phyloP scores from a whole-genome alignment of 2,797 vertebrate genomes.

The Eospalax fontanierii region DNA sequence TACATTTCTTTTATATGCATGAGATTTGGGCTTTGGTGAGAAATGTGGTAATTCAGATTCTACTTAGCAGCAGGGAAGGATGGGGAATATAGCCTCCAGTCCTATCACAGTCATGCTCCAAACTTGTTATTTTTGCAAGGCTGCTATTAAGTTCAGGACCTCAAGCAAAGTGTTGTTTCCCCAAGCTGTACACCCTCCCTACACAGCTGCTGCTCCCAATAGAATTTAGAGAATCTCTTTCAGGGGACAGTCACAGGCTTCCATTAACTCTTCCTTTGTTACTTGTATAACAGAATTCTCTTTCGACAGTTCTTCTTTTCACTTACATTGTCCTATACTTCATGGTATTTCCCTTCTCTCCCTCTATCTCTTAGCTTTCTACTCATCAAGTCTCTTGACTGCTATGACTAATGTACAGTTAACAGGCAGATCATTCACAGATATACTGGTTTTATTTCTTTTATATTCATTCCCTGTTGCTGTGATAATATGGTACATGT shows the following conservation, averaged over 20 bases:
- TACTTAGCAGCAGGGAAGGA: not conserved
- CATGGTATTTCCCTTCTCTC: not conserved
- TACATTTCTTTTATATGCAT: not conserved
- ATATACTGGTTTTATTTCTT: not conserved
- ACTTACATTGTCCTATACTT: not conserved
- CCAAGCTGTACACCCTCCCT: not conserved
- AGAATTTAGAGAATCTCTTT: not conserved
- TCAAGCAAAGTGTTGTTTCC: not conserved
- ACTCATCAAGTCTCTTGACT: no score
- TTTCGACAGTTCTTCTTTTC: not conserved
- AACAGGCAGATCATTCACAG: not conserved
- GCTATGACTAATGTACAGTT: no score
- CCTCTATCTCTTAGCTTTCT: no score
- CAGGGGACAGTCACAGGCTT: not conserved
- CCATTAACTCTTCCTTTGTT: not conserved
- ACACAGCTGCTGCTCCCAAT: not conserved
- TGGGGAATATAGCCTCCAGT: not conserved
- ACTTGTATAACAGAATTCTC: not conserved
- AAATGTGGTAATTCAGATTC: not conserved
- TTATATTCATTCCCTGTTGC: not conserved
- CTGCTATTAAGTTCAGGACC: not conserved
- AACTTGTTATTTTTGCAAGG: not conserved
- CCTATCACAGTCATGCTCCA: not conserved
- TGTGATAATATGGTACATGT: not conserved
- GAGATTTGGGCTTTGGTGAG: not conserved